Base-by-base conservation (phyloP, 2,113 vertebrate species). In the Cheirogaleus medius region DNA sequence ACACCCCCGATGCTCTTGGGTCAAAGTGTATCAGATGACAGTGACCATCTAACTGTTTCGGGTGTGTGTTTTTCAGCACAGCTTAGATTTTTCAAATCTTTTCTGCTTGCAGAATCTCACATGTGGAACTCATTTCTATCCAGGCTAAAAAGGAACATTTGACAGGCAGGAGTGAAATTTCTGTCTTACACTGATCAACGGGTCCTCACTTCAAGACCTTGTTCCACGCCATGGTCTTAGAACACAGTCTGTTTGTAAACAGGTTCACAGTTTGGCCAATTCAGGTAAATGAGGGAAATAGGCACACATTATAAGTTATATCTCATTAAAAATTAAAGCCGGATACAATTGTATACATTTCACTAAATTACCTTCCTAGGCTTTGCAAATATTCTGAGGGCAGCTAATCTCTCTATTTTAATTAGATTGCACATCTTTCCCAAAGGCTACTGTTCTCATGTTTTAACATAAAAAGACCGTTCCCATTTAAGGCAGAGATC, bases 241-340 rank as follows among this genome's bases (percentile, higher is more conserved):
- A 34, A 71, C 54, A n/a, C 52, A 10, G 64, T 66, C 34, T 94
- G 91, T 98, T 98, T 97, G 93, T 98, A 97, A 98, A 98, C 87
- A 98, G 87, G 0, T 3, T n/a, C 54, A 54, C 27, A n/a, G 64
- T 97, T 93, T 64, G 93, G 80, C 56, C 52, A 87, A 74, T 52
- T 60, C 87, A 96, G 96, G 92, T 97, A 96, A 98, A 80, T 91
- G 82, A 97, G 74, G 94, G 52, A 93, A 93, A 93, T 29, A 90
- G 66, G 96, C 66, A 86, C 85, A 76, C 37, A 90, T 97, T 97
- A 95, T 97, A 97, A 98, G 98, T 97, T 81, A 98, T 81, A 98
- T 97, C 98, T 98, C 98, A 98, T 99, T 98, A 98, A 99, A 98
- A 98, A 98, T 99, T 99, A 98, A 99, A 98, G 95, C 98, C 95